Evolutionary conservation across 1,140 invertebrate genomes (phyloP), one percentile per base, ranked within the genome.

Genomic region (Zaprionus africanus): DNA sequence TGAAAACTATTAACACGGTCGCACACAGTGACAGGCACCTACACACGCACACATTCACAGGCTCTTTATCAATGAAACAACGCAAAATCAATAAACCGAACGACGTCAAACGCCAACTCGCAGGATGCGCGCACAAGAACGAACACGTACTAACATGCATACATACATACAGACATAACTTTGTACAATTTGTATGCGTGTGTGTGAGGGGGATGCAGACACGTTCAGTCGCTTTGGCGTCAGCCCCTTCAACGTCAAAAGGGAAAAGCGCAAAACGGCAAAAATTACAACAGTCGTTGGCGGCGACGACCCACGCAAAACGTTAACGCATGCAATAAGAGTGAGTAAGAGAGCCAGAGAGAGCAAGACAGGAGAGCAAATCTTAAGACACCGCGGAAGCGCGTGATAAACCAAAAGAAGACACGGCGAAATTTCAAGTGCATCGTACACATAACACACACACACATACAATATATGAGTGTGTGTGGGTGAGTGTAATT

Each of bases 21-120:
- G 41, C 56, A 54, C 43, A 60, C 13, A n/a, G 12, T 24, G 31
- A 31, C 31, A 31, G 31, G 19, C 46, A 3, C 12, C 12, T 2
- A 60, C 5, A 34, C 38, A 46, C n/a, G 41, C 28, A 60, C 31
- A 64, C 49, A 36, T 34, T 2, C 4, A 26, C 71, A 57, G 46
- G 22, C 38, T 57, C 72, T 88, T 88, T 87, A 87, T 87, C 84
- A 87, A 87, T 87, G 84, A 84, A 88, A 58, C 43, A 67, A 54
- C 26, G 24, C 28, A 62, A 82, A 85, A 82, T 79, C 76, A 82
- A 86, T 79, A 79, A 60, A 36, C 59, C 51, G 31, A 59, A 69
- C 56, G 76, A 79, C 79, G 79, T 86, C 66, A 79, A 85, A 69
- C 57, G 43, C 61, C 49, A 67, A 73, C 56, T 46, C 61, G 61